Base-by-base conservation (phyloP, 2,797 vertebrate species). In the Centroberyx gerrardi region DNA sequence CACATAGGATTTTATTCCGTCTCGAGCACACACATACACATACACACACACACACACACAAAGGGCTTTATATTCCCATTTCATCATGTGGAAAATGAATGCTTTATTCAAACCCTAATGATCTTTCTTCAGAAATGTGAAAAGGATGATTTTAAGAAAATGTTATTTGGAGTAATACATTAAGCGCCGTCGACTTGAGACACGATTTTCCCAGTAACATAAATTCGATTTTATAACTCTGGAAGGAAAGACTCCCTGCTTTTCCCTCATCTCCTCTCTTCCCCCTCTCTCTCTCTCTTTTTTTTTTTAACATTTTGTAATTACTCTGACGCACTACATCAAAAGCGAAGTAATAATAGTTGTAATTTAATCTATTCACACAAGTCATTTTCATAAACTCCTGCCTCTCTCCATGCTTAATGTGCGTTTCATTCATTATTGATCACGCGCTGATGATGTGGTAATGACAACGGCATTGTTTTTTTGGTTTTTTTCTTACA, bases 331-430 rank as follows among this genome's bases (percentile, higher is more conserved):
- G 94, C 96, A 96, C 96, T 96, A 97, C 97, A 98, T 99, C 97
- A 97, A 98, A 97, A 96, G 96, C 95, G 95, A 96, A 96, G 96
- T 96, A 97, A 97, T 98, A 98, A 98, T 97, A 97, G 96, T 96
- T 96, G 95, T 96, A 97, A 98, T 98, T 97, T 97, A 97, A 97
- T 98, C 96, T 97, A 96, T 97, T 97, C 97, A 97, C 96, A 96
- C 93, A 96, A 97, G 96, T 96, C 96, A 97, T 98, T 97, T 97
- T 97, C 96, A 96, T 94, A 96, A 98, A 98, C 95, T 97, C 96
- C 95, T 96, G 93, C 95, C 92, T 94, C 87, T 90, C 88, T 90
- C 75, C 76, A 76, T 84, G 91, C 94, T 96, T 97, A 97, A 97
- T 97, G 96, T 94, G 94, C 94, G 80, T 97, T 97, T 96, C 97